These are phyloP conservation scores for Eulemur coronatus DNA, from an alignment of 2,797 vertebrate genomes.

Conservation along the genomic window DNA sequence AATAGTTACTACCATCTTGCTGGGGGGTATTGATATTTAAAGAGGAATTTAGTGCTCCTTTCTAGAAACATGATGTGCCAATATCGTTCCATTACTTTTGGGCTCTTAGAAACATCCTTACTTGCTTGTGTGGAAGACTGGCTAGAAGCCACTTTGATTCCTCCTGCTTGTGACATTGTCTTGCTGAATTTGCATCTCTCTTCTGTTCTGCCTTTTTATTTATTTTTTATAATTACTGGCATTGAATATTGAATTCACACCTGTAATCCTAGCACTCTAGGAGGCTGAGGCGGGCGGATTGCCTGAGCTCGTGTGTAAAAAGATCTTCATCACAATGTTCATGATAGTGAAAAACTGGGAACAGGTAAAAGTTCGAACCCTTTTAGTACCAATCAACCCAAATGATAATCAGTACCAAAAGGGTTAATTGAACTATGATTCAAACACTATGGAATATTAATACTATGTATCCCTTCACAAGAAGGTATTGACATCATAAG, in stretches of 20 bases:
- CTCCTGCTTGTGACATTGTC: neutral
- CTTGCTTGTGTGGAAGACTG: neutral
- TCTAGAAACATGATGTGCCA: neutral
- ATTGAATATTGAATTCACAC: neutral
- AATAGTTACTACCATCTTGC: neutral
- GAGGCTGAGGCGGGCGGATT: neutral
- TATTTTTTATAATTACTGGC: neutral
- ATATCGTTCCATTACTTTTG: neutral
- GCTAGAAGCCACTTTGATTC: neutral
- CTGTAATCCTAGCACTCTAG: neutral
- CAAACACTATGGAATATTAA: neutral
- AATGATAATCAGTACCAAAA: neutral
- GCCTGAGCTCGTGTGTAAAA: neutral
- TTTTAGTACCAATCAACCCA: neutral
- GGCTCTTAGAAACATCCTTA: neutral
- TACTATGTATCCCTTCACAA: neutral
- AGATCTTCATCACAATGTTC: neutral
- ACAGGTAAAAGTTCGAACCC: too few relatives aligned
- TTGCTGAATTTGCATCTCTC: neutral
- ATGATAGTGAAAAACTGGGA: neutral
- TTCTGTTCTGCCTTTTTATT: neutral
- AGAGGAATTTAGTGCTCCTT: neutral
- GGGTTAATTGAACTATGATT: neutral
- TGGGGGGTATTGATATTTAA: neutral
- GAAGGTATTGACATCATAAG: neutral